Base-by-base conservation (phyloP, 2,797 vertebrate species). In the Lophius americanus region DNA sequence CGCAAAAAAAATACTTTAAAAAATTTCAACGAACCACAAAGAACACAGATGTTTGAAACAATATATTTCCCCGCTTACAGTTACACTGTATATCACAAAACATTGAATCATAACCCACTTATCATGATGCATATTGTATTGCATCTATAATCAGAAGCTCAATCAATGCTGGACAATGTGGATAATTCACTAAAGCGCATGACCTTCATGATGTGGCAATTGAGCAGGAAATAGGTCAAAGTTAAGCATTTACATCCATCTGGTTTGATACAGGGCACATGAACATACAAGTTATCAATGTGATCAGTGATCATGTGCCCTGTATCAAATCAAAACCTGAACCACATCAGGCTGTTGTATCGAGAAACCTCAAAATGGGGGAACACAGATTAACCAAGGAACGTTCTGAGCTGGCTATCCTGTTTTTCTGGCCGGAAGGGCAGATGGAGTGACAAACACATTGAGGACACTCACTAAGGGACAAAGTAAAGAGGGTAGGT, bases 381-480 rank as follows among this genome's bases (percentile, higher is more conserved):
- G 10, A 50, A 4, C 41, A 33, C 7, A 41, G 23, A 23, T 23
- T 23, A 49, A 51, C 9, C 38, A n/a, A 55, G 48, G 23, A 51
- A 52, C 10, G 13, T 52, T 68, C 41, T 13, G 61, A 42, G 57
- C 51, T 44, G 70, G 47, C 8, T 55, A 43, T 68, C 73, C 71
- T 67, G 63, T 73, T 72, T 80, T 56, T 64, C 43, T 66, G 55
- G 63, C 56, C 53, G 11, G 49, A 59, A 51, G 73, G 64, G 69
- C 58, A 12, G 63, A 49, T 71, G 12, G 56, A 51, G 67, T 81
- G 72, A 80, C 10, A 7, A 81, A 57, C 60, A 56, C 85, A 91
- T 89, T 46, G 71, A 91, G 92, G 90, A 90, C 88, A 88, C 78
- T 33, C 76, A 72, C 85, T 54, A 71, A 81, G 87, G 88, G 89